Conservation (phyloP, 2,113 vertebrate genomes). For the Petroica traversi region DNA sequence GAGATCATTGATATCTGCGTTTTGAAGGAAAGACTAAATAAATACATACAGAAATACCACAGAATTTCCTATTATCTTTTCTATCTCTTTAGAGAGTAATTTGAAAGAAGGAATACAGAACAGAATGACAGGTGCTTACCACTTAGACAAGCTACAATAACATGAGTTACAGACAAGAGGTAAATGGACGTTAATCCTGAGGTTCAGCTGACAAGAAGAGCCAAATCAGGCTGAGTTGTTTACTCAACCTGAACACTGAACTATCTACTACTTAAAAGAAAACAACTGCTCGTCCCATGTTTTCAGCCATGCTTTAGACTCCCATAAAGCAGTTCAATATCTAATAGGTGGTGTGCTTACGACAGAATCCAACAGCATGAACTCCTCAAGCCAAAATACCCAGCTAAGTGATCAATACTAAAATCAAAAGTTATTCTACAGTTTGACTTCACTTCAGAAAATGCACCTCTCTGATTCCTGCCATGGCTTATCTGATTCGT, state of each 20-base stretch:
- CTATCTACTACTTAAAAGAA: background rate
- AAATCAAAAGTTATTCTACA: background rate
- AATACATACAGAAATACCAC: background rate
- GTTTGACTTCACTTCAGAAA: background rate
- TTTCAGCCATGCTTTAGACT: background rate
- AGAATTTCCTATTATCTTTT: background rate
- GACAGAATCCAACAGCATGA: background rate
- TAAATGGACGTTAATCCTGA: background rate
- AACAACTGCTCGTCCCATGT: background rate
- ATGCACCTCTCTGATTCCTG: slow-evolving; percentile 89
- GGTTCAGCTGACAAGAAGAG: background rate
- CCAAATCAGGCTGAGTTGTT: background rate
- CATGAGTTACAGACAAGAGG: background rate
- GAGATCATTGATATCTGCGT: background rate
- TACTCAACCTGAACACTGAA: background rate
- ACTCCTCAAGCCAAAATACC: background rate
- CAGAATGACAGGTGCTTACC: background rate
- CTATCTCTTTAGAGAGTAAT: background rate
- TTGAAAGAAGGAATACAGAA: background rate
- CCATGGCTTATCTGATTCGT: slow-evolving; percentile 89
- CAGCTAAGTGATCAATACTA: background rate
- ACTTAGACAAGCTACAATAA: background rate
- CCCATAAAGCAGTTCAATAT: background rate
- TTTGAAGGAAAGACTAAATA: background rate
- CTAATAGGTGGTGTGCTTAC: background rate